Percentiles rank a stretch among this genome's conserved stretches.
Evolutionary conservation across 2,888 invertebrate species (phyloP).

Genomic region (Nomada ferruginata): DNA sequence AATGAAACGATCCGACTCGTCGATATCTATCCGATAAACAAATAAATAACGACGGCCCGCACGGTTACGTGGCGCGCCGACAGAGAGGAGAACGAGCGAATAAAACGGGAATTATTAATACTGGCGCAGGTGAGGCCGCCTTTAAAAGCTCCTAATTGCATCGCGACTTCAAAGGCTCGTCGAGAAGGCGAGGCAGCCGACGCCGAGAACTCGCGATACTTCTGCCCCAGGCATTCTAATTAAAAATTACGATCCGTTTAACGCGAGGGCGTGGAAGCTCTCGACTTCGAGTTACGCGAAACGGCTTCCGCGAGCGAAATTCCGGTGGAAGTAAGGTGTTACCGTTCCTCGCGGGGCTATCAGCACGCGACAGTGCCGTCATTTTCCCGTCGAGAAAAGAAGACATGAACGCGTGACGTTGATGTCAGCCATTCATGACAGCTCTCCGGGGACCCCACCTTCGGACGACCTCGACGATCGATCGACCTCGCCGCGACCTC

Average conservation of each 20-base stretch:
- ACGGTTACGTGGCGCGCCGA: not conserved
- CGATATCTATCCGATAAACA: not conserved
- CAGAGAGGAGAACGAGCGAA: conserved; percentile 10
- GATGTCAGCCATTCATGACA: conserved; percentile 48
- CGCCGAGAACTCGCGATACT: conserved; percentile 11
- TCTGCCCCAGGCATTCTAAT: conserved; percentile 36
- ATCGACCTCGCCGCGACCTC: conserved; percentile 44
- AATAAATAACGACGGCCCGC: conserved; percentile 12
- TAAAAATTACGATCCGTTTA: conserved; percentile 49
- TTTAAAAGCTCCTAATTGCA: conserved; percentile 40
- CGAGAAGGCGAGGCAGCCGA: not conserved
- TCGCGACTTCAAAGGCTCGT: conserved; percentile 39
- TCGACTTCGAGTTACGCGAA: too few relatives aligned
- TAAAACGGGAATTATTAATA: conserved; percentile 23
- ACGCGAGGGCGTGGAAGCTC: conserved; percentile 1
- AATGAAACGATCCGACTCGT: not conserved
- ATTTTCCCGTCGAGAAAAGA: not conserved
- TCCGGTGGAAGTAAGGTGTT: too few relatives aligned
- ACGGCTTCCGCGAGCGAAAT: too few relatives aligned
- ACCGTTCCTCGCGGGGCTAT: too few relatives aligned
- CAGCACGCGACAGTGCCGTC: too few relatives aligned
- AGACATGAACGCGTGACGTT: conserved; percentile 30
- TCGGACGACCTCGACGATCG: conserved; percentile 45
- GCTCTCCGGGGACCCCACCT: conserved; percentile 34
- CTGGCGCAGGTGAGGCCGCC: not conserved